Percentiles rank a stretch among this genome's conserved stretches.
These are phyloP conservation scores for Mesodorylaimus sp. DNA, from an alignment of 2,888 invertebrate species.

Conservation along the genomic window DNA sequence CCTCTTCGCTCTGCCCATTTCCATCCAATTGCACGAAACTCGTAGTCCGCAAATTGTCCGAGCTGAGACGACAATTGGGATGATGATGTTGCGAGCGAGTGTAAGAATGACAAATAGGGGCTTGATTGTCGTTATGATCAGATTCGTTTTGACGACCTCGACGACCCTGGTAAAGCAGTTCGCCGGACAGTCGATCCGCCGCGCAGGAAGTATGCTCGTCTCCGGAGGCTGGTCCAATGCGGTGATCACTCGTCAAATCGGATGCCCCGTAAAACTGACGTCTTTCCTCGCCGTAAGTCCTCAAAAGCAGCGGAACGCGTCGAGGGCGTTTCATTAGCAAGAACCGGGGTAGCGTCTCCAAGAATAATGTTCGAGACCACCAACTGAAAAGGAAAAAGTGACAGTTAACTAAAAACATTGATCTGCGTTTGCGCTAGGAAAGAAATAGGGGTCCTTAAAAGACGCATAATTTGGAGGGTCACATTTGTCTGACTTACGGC, in stretches of 20 bases:
- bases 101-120: too few relatives aligned
- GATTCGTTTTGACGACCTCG: neutral
- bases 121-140: too few relatives aligned
- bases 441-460: too few relatives aligned
- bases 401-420: too few relatives aligned
- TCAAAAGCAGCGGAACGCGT: neutral
- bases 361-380: conserved; percentile 84
- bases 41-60: neutral
- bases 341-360: conserved; percentile 74
- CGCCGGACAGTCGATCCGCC: neutral
- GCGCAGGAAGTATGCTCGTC: neutral
- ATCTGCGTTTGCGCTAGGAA: too few relatives aligned
- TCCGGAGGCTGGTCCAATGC: neutral
- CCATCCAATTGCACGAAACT: neutral
- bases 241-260: neutral
- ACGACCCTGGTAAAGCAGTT: neutral
- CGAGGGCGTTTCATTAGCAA: conserved; percentile 80
- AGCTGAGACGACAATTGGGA: conserved; percentile 7
- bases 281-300: neutral
- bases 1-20: neutral
- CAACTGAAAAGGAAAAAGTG: too few relatives aligned
- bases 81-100: conserved; percentile 3
- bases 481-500: too few relatives aligned
- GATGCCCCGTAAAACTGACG: neutral
- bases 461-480: too few relatives aligned